These are phyloP conservation scores for Eleginops maclovinus DNA, from an alignment of 2,113 vertebrate genomes.

Conservation along the genomic window DNA sequence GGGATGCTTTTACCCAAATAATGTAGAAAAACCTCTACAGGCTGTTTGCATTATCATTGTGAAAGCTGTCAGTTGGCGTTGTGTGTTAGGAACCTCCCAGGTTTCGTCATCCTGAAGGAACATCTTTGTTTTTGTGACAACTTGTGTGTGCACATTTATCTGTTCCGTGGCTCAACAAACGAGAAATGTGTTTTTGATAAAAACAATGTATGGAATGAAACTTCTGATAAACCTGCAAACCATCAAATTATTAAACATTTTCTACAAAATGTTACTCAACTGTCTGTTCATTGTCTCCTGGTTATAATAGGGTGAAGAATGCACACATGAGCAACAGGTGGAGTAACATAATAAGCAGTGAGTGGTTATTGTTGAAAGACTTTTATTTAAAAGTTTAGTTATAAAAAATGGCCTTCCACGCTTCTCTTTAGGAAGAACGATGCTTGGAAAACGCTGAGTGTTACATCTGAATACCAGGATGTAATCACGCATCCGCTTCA, in stretches of 20 bases:
- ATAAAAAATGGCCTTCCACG: conserved; percentile 68
- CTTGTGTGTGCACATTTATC: conserved; percentile 26
- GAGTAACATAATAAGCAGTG: conserved; percentile 8
- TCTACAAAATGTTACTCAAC: conserved; percentile 30
- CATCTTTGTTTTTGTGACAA: conserved; percentile 7
- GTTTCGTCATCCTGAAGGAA: neutral
- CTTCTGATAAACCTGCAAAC: conserved; percentile 14
- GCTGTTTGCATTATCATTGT: conserved; percentile 52
- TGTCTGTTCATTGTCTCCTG: neutral
- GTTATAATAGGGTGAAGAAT: conserved; percentile 7
- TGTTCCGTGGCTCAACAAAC: conserved; percentile 23
- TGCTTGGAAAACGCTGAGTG: conserved; percentile 34
- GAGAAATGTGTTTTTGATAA: conserved; percentile 6
- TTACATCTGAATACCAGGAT: conserved; percentile 42
- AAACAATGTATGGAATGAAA: conserved; percentile 38
- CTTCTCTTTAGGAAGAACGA: conserved; percentile 58
- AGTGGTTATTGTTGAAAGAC: conserved; percentile 63
- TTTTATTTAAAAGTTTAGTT: conserved; percentile 80
- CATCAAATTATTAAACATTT: conserved; percentile 64
- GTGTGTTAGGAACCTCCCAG: conserved; percentile 12
- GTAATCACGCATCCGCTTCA: conserved; percentile 36
- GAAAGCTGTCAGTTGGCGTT: conserved; percentile 36
- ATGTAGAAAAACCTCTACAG: conserved; percentile 18
- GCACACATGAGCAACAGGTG: neutral
- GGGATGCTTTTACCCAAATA: conserved; percentile 31